These are phyloP conservation scores for Stegodyphus dumicola DNA, from an alignment of 1,140 invertebrate species.

Conservation along the genomic window DNA sequence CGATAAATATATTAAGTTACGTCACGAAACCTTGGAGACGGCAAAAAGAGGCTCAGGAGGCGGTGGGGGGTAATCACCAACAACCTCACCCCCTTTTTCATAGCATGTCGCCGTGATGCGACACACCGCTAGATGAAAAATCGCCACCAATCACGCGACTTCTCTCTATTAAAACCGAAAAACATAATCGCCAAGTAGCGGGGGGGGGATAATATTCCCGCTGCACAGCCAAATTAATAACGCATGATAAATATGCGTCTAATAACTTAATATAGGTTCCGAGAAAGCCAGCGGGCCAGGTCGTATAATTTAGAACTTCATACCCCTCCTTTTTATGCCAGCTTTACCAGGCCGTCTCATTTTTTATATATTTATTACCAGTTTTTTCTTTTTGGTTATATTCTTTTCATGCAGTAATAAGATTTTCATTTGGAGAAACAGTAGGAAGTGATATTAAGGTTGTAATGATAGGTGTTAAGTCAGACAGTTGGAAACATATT, in stretches of 20 bases:
- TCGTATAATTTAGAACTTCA: slow-evolving; percentile 31
- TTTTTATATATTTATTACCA: slow-evolving; percentile 24
- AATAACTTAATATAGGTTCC: slow-evolving; percentile 58
- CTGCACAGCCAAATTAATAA: slow-evolving; percentile 47
- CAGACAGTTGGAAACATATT: slow-evolving; percentile 30
- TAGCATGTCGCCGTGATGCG: slow-evolving; percentile 20
- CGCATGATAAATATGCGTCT: slow-evolving; percentile 55
- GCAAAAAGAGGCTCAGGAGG: background rate
- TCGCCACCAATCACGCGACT: slow-evolving; percentile 32
- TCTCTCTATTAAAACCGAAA: slow-evolving; percentile 27
- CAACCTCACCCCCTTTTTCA: background rate
- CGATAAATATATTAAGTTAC: background rate
- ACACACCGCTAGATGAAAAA: slow-evolving; percentile 50
- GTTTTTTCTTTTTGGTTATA: background rate
- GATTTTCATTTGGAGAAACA: slow-evolving; percentile 54
- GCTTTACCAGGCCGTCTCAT: background rate
- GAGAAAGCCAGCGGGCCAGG: background rate
- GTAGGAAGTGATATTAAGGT: slow-evolving; percentile 46
- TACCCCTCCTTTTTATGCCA: background rate
- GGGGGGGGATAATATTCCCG: background rate
- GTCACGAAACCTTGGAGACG: slow-evolving; percentile 7
- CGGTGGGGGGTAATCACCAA: background rate
- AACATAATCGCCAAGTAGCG: slow-evolving; percentile 18
- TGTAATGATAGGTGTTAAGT: slow-evolving; percentile 49
- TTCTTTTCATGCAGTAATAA: slow-evolving; percentile 35